These are phyloP conservation scores for Falco cherrug DNA, from an alignment of 2,797 vertebrate species.

Conservation along the genomic window DNA sequence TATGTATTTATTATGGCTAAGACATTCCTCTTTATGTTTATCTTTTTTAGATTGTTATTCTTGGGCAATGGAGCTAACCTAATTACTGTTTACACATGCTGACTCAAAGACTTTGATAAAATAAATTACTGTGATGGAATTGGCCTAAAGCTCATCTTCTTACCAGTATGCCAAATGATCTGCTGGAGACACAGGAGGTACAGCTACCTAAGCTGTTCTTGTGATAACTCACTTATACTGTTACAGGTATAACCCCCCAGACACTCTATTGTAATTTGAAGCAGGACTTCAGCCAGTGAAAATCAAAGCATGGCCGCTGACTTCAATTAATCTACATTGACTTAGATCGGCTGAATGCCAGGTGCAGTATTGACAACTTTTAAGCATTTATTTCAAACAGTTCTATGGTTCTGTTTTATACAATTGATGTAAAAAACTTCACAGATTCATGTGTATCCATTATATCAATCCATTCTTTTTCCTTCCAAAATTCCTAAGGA, in stretches of 20 bases:
- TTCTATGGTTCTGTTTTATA: not conserved
- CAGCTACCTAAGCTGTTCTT: conserved; percentile 4
- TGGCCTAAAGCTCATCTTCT: not conserved
- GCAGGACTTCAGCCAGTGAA: not conserved
- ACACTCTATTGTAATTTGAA: not conserved
- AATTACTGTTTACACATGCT: conserved; percentile 18
- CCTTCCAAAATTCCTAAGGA: not conserved
- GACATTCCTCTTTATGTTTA: not conserved
- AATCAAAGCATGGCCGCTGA: not conserved
- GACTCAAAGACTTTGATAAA: conserved; percentile 25
- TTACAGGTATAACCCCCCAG: not conserved
- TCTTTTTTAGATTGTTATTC: not conserved
- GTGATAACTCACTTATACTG: not conserved
- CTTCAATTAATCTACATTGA: not conserved
- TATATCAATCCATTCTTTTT: not conserved
- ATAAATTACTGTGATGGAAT: not conserved
- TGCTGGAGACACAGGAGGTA: not conserved
- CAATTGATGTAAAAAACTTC: not conserved
- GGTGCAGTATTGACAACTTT: not conserved
- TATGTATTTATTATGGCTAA: not conserved
- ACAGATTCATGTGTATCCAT: not conserved
- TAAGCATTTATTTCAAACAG: not conserved
- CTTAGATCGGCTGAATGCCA: not conserved
- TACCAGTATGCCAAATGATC: not conserved
- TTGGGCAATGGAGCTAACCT: not conserved